Percentiles rank a stretch among this genome's conserved stretches.
phyloP scores from a whole-genome alignment of 2,797 vertebrate genomes.

The Coluber constrictor region DNA sequence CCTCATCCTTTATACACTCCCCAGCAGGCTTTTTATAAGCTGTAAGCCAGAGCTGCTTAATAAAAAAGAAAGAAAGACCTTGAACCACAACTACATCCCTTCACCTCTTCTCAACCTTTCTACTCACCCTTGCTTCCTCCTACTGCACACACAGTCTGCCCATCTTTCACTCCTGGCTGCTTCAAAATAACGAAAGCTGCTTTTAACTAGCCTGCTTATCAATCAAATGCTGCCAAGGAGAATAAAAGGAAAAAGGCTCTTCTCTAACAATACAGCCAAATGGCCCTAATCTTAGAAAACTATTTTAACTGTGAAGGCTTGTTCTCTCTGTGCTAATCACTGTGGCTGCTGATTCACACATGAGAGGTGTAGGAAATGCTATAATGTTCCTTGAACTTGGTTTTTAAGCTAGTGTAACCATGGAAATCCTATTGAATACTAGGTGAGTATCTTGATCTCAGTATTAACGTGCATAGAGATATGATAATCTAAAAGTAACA shows the following conservation, averaged over 20 bases:
- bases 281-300: accelerated
- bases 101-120: constrained; percentile 33
- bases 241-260: constrained; percentile 21
- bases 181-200: constrained; percentile 48
- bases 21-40: constrained; percentile 61
- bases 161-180: constrained; percentile 31
- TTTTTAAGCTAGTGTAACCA: constrained; percentile 9
- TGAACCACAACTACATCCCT: constrained; percentile 53
- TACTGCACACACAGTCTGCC: neutral
- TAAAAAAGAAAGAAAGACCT: constrained; percentile 54
- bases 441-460: neutral
- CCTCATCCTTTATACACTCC: constrained; percentile 78
- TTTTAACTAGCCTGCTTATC: constrained; percentile 37
- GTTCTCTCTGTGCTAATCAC: accelerated
- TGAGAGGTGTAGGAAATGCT: accelerated
- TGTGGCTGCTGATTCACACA: neutral
- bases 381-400: constrained; percentile 2
- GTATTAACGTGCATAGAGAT: neutral
- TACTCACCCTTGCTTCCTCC: neutral
- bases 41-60: constrained; percentile 43
- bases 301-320: neutral
- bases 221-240: constrained; percentile 30
- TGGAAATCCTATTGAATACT: neutral
- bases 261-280: neutral
- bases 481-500: accelerated